phyloP scores from a whole-genome alignment of 2,797 vertebrate species.

The Sorex maritimensis region DNA sequence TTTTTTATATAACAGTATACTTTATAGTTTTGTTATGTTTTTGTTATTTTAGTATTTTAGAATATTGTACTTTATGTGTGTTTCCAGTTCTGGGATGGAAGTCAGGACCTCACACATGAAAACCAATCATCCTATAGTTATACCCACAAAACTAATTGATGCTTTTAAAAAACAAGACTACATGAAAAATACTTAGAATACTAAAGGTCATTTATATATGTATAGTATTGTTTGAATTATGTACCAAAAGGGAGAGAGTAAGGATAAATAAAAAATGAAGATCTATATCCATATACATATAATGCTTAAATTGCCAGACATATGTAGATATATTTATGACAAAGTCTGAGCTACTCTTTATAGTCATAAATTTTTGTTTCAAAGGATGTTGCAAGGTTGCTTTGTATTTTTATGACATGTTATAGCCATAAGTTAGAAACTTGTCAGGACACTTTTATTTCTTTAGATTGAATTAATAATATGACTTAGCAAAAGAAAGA shows the following conservation, averaged over 20 bases:
- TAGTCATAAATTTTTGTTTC: slow-evolving; percentile 26
- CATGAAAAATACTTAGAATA: not conserved
- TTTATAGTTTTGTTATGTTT: not conserved
- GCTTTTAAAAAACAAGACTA: slow-evolving; percentile 14
- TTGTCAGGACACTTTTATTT: not conserved
- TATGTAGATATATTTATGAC: not conserved
- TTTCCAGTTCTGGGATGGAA: too few relatives aligned
- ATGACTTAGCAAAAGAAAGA: slow-evolving; percentile 46
- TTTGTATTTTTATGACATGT: slow-evolving; percentile 5
- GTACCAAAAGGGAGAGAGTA: slow-evolving; percentile 32
- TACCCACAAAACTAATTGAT: not conserved
- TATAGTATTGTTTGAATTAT: not conserved
- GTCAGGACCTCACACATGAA: too few relatives aligned
- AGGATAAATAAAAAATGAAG: slow-evolving; percentile 38
- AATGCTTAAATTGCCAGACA: not conserved
- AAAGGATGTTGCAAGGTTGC: not conserved
- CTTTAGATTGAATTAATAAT: not conserved
- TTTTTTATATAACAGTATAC: not conserved
- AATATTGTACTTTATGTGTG: too few relatives aligned
- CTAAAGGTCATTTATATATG: slow-evolving; percentile 15
- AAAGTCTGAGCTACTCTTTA: not conserved
- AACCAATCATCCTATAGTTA: not conserved
- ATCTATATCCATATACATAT: not conserved
- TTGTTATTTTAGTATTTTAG: too few relatives aligned
- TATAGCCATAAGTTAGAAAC: not conserved